Conservation (phyloP, 2,113 vertebrate species). For the Heterotilapia buettikoferi region DNA sequence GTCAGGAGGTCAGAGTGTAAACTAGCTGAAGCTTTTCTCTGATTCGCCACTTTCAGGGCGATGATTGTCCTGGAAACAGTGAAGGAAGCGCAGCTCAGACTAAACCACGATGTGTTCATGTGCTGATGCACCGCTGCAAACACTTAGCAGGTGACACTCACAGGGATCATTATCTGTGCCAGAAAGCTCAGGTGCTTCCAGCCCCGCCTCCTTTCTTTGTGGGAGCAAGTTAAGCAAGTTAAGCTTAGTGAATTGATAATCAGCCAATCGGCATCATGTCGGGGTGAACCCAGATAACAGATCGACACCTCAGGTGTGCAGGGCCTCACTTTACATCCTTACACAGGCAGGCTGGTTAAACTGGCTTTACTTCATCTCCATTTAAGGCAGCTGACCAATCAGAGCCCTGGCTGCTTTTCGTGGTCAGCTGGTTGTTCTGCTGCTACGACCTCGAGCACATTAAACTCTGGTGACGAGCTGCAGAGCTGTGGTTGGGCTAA, state of each 20-base stretch:
- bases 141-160: background rate
- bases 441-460: background rate
- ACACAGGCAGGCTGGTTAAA: background rate
- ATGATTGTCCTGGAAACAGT: background rate
- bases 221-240: background rate
- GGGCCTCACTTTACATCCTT: background rate
- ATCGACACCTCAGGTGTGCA: fast-evolving
- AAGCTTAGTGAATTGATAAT: background rate
- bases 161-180: background rate
- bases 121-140: background rate
- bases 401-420: background rate
- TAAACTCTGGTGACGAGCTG: background rate
- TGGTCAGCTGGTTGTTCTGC: background rate
- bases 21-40: background rate
- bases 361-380: background rate
- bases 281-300: background rate
- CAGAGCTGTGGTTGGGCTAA: background rate
- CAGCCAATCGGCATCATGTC: background rate
- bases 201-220: background rate
- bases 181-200: background rate
- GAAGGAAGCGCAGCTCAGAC: background rate
- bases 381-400: background rate
- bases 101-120: background rate
- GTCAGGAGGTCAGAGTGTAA: background rate
- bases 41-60: background rate